A percentile compares a stretch with the other conserved stretches of the same genome.
Evolutionary conservation across 1,140 invertebrate genomes (phyloP).

Genomic region (Rhyacophila brunnea): DNA sequence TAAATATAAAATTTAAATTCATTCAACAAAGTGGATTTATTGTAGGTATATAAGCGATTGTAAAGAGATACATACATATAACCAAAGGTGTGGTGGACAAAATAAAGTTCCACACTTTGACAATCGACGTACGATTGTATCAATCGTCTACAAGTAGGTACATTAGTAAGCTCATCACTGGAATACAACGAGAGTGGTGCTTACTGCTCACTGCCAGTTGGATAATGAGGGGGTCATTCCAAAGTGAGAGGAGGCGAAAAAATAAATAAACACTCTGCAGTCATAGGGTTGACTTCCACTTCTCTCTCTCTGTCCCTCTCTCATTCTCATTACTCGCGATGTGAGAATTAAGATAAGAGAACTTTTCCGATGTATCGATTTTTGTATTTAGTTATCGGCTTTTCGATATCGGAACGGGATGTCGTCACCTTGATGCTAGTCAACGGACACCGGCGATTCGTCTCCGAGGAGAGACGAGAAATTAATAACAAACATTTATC

Average conservation of each 20-base stretch:
- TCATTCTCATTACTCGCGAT: constrained; percentile 20
- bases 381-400: neutral
- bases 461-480: no score
- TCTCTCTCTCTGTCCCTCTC: constrained; percentile 1
- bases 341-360: constrained; percentile 28
- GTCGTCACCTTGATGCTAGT: no score
- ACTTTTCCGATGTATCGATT: constrained; percentile 15
- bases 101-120: neutral
- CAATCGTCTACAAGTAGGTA: no score
- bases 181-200: constrained; percentile 1
- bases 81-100: neutral
- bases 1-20: no score
- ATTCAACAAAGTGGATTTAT: no score
- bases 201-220: constrained; percentile 8
- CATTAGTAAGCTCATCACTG: constrained; percentile 19
- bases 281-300: constrained; percentile 16
- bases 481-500: no score
- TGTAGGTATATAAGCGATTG: no score
- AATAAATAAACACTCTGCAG: constrained; percentile 1
- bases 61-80: no score
- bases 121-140: no score
- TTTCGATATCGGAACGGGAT: no score
- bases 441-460: no score
- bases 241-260: constrained; percentile 10
- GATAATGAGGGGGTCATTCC: constrained; percentile 33